Conservation (phyloP, 2,888 invertebrate species). For the Omphaloscelis lunosa region DNA sequence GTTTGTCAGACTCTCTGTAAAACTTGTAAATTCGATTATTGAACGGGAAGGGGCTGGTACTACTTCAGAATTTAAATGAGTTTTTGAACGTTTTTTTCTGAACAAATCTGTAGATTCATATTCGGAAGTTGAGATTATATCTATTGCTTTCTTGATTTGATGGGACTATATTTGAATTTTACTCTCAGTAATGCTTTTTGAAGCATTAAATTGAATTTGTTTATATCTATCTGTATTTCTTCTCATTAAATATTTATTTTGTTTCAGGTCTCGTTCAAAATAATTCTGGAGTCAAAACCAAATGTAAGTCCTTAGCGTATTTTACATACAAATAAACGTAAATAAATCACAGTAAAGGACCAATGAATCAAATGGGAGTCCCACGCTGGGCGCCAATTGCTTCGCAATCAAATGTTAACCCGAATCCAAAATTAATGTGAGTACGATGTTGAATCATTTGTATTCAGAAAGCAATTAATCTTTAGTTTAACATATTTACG, state of each 20-base stretch:
- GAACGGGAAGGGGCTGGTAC: slow-evolving; percentile 34
- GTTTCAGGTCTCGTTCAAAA: slow-evolving; percentile 53
- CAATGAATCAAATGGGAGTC: slow-evolving; percentile 45
- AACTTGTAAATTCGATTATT: slow-evolving; percentile 57
- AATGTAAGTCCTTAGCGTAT: slow-evolving; percentile 48
- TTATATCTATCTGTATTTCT: background rate
- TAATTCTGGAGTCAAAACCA: slow-evolving; percentile 15
- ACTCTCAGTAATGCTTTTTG: background rate
- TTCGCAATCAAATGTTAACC: slow-evolving; percentile 29
- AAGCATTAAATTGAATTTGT: background rate
- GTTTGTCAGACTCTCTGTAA: slow-evolving; percentile 45
- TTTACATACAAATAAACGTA: slow-evolving; percentile 27
- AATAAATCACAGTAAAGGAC: slow-evolving; percentile 29
- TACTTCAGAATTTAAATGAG: slow-evolving; percentile 55
- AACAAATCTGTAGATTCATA: slow-evolving; percentile 38
- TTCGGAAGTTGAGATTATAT: slow-evolving; percentile 14
- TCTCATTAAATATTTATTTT: slow-evolving; percentile 30
- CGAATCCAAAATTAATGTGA: slow-evolving; percentile 58
- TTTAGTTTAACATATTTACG: slow-evolving; percentile 26
- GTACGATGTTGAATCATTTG: slow-evolving; percentile 42
- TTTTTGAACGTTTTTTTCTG: slow-evolving; percentile 35
- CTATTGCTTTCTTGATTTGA: slow-evolving; percentile 27
- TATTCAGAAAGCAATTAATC: slow-evolving; percentile 47
- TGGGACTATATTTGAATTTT: slow-evolving; percentile 7
- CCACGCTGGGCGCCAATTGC: slow-evolving; percentile 63